Evolutionary conservation across 2,797 vertebrate species (phyloP), one percentile per base, ranked within the genome.

Genomic region (Acipenser transmontanus): DNA sequence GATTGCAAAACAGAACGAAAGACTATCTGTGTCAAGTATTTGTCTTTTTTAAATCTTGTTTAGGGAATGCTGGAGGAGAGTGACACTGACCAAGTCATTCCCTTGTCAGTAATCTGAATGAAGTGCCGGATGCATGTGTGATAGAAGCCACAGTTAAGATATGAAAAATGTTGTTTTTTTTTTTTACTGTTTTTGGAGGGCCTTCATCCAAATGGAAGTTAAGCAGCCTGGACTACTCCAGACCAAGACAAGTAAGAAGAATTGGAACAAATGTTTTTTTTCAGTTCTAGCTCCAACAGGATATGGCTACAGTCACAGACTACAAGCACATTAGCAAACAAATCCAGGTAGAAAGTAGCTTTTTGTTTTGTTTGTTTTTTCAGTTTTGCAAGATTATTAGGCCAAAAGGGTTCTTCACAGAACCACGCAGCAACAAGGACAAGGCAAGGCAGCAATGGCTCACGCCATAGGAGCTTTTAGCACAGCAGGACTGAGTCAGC

Each of bases 321-420:
- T 87, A 91, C 91, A 92, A 93, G 90, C 93, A 92, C 93, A 93
- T 85, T 92, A 92, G 93, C 93, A 82, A 82, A 84, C 77, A 84
- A 80, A 85, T 82, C 84, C 85, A 78, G 89, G 86, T 86, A 85
- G 84, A 86, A 89, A 89, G 90, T 89, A 88, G 91, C 91, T 82
- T 88, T 34, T 34, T 34, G 34, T 34, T 34, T 34, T 34, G 34
- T 34, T 34, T 34, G 34, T 34, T 34, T 34, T 34, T 76, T 81
- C 73, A 87, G 85, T 86, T 84, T 89, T 82, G 90, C 83, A 79
- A 88, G 89, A 87, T 85, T 84, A 85, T 89, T 80, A 80, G 90
- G 89, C 88, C 74, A 76, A 82, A 79, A 74, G 84, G 76, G 83
- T 86, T 87, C 82, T 83, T 89, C 84, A 82, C 78, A 77, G 83